Percentiles rank a stretch among this genome's conserved stretches.
Conservation (phyloP, 2,797 vertebrate species). For the Mycteria americana region DNA sequence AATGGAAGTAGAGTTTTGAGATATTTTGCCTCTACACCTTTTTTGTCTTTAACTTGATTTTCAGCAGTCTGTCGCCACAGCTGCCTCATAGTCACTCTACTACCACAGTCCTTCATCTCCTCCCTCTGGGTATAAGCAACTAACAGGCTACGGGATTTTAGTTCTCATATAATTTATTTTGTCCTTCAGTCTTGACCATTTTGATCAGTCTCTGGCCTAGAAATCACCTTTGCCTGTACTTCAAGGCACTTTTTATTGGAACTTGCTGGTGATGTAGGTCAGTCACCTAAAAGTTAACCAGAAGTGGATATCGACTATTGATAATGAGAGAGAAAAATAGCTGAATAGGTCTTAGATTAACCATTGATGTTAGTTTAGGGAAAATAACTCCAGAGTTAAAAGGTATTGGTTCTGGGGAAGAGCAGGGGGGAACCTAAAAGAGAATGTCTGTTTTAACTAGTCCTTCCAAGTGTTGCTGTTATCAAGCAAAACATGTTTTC, state of each 20-base stretch:
- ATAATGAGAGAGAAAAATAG: neutral
- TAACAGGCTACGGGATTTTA: neutral
- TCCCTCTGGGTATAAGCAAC: neutral
- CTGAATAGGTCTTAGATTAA: neutral
- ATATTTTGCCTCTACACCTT: neutral
- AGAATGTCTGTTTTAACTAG: neutral
- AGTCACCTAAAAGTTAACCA: neutral
- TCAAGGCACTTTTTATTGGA: neutral
- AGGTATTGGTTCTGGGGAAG: neutral
- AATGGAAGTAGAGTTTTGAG: neutral
- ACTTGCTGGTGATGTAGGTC: neutral
- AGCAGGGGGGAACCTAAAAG: neutral
- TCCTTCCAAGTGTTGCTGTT: neutral
- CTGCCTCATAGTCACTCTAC: neutral
- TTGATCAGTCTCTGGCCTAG: neutral
- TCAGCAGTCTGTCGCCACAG: neutral
- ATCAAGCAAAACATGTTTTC: neutral
- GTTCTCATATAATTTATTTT: neutral
- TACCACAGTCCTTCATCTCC: neutral
- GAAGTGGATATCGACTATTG: neutral
- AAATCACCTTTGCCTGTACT: neutral
- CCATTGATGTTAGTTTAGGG: neutral
- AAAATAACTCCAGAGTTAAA: neutral
- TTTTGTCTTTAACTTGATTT: neutral
- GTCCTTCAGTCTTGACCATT: neutral